Evolutionary conservation across 1,140 invertebrate genomes (phyloP).

Genomic region (Drosophila azteca): DNA sequence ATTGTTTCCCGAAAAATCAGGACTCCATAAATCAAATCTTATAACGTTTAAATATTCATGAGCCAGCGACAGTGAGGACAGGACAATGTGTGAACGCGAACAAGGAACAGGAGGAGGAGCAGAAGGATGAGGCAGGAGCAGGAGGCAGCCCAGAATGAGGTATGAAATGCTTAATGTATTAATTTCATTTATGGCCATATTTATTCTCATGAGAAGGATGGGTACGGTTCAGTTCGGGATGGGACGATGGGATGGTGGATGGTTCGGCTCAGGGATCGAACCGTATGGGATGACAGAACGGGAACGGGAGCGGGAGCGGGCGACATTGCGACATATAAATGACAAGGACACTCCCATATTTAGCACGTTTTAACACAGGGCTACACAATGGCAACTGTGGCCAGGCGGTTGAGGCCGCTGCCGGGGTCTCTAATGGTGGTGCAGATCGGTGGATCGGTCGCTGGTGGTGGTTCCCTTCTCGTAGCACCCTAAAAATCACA

Average conservation of each 20-base stretch:
- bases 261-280: too few relatives aligned
- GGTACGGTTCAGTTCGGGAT: constrained; percentile 16
- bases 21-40: constrained; percentile 67
- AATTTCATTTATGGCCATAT: constrained; percentile 82
- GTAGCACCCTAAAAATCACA: constrained; percentile 67
- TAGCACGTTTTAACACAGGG: constrained; percentile 72
- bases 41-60: constrained; percentile 78
- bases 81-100: constrained; percentile 70
- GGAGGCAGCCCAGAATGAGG: constrained; percentile 18
- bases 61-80: constrained; percentile 17
- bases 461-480: constrained; percentile 19
- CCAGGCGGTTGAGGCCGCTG: constrained; percentile 32
- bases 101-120: constrained; percentile 4
- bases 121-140: constrained; percentile 17
- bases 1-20: constrained; percentile 25
- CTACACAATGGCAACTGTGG: constrained; percentile 72
- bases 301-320: constrained; percentile 44
- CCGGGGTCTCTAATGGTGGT: constrained; percentile 24
- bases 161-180: constrained; percentile 69
- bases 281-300: constrained; percentile 20
- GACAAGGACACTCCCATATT: constrained; percentile 83
- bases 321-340: constrained; percentile 81
- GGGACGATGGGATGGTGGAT: not conserved
- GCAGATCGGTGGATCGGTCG: constrained; percentile 12
- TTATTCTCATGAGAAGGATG: constrained; percentile 61